Evolutionary conservation across 2,113 vertebrate species (phyloP).

Genomic region (Cheirogaleus medius): DNA sequence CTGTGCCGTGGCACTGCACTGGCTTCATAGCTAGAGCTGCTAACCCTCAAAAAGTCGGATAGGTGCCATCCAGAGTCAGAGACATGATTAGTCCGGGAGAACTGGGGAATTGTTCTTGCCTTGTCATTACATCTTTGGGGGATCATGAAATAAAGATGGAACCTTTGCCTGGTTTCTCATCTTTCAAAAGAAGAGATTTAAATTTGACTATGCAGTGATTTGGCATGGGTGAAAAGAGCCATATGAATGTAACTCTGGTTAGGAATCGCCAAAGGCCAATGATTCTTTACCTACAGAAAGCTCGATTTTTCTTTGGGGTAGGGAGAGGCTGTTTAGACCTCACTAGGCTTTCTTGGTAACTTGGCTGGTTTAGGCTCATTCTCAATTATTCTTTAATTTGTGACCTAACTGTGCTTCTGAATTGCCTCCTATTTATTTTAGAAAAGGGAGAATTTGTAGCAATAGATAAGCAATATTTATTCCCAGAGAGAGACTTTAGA

Average conservation of each 20-base stretch:
- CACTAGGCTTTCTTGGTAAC: not conserved
- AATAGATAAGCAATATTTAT: constrained; percentile 51
- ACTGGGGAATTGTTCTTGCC: not conserved
- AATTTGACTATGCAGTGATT: not conserved
- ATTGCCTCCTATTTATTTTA: constrained; percentile 59
- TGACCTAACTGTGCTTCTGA: constrained; percentile 45
- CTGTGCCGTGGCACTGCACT: not conserved
- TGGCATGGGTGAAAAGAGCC: not conserved
- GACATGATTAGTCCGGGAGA: not conserved
- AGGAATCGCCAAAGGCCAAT: not conserved
- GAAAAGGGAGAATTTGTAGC: constrained; percentile 52
- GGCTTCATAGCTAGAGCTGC: not conserved
- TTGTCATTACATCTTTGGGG: not conserved
- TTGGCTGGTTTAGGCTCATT: not conserved
- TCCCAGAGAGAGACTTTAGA: constrained; percentile 64
- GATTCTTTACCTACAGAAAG: not conserved
- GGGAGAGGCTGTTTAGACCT: not conserved
- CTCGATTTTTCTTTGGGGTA: not conserved
- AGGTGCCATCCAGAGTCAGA: not conserved
- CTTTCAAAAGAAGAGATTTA: not conserved
- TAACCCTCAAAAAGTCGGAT: not conserved
- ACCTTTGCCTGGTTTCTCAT: not conserved
- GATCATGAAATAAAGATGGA: not conserved
- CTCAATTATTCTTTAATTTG: constrained; percentile 65
- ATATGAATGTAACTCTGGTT: not conserved